Conservation (phyloP, 30 jellyfish, hydroid and myxozoan genomes). For the Turritopsis dohrnii region DNA sequence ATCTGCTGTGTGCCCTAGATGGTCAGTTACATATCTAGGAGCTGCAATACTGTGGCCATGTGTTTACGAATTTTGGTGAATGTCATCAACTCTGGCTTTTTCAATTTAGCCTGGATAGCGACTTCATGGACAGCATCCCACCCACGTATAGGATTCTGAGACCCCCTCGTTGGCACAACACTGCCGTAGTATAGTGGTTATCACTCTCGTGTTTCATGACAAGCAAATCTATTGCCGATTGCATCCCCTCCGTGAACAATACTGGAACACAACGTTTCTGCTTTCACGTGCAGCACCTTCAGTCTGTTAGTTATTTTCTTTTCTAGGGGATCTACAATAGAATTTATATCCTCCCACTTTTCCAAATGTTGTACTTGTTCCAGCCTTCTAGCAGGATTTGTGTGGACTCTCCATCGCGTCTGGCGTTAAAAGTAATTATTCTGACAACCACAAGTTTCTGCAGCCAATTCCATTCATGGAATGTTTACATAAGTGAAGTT, state of each 20-base stretch:
- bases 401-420: too few species aligned
- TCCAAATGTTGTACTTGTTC: too few species aligned
- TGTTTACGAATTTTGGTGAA: slow-evolving; percentile 33
- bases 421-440: too few species aligned
- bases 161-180: not conserved
- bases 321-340: too few species aligned
- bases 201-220: not conserved
- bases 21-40: slow-evolving; percentile 39
- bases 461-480: too few species aligned
- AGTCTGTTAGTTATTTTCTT: too few species aligned
- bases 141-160: slow-evolving; percentile 5
- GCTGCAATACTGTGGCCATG: slow-evolving; percentile 33
- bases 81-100: slow-evolving; percentile 29
- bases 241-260: slow-evolving; percentile 1
- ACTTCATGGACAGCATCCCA: slow-evolving; percentile 23
- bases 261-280: not conserved
- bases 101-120: slow-evolving; percentile 20
- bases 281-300: too few species aligned
- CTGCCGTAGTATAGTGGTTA: too few species aligned
- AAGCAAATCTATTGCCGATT: not conserved
- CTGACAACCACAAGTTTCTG: too few species aligned
- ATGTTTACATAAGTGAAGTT: too few species aligned
- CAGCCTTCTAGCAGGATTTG: too few species aligned
- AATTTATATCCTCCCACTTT: too few species aligned
- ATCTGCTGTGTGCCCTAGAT: slow-evolving; percentile 27